Conservation (phyloP, 2,113 vertebrate genomes). For the Andinoacara biseriatus region DNA sequence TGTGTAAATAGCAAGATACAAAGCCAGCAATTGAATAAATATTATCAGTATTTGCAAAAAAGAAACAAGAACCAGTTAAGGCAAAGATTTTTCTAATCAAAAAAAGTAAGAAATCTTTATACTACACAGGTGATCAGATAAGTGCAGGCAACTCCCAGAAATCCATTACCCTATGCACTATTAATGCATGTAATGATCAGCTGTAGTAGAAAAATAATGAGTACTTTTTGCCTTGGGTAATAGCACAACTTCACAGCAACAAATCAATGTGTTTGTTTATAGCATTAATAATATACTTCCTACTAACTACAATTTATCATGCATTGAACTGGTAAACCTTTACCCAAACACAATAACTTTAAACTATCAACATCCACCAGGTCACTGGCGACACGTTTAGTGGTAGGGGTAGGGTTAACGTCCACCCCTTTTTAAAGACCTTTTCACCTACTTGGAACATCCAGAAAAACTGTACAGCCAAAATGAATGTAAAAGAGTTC, state of each 20-base stretch:
- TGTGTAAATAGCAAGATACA: constrained; percentile 68
- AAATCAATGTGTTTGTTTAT: constrained; percentile 33
- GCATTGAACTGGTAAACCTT: constrained; percentile 39
- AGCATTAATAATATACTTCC: constrained; percentile 17
- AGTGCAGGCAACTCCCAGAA: constrained; percentile 53
- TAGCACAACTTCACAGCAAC: constrained; percentile 36
- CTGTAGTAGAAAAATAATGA: constrained; percentile 29
- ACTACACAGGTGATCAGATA: constrained; percentile 54
- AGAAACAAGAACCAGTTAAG: constrained; percentile 6
- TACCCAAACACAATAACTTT: constrained; percentile 38
- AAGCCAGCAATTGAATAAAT: constrained; percentile 71
- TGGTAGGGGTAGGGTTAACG: not conserved
- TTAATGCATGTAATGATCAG: constrained; percentile 66
- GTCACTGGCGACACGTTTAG: not conserved
- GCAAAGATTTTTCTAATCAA: constrained; percentile 53
- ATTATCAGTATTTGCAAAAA: constrained; percentile 55
- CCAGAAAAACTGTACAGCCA: not conserved
- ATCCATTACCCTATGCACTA: constrained; percentile 71
- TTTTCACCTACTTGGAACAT: not conserved
- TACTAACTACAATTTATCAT: constrained; percentile 1
- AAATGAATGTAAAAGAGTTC: not conserved
- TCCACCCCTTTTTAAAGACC: not conserved
- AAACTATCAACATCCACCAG: not conserved
- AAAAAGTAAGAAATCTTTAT: constrained; percentile 38
- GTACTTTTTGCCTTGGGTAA: constrained; percentile 52